Base-by-base conservation (phyloP, 53 echinoderm and acorn worm genomes). In the Paelopatides confundens region DNA sequence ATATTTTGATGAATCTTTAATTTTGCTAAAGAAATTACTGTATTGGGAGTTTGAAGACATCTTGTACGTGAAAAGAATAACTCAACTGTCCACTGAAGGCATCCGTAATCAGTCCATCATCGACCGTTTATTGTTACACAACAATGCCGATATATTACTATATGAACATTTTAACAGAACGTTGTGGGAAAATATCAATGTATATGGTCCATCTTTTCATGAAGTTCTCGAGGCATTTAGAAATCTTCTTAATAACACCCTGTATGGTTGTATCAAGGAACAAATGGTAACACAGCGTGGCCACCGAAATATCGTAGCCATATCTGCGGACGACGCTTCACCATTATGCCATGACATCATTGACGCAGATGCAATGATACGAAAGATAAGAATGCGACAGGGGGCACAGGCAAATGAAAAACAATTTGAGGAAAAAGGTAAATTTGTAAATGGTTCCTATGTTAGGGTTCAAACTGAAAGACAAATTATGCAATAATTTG, bases 1-100 rank as follows among this genome's bases (percentile, higher is more conserved):
- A 26, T 94, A 94, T 69, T 89, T 91, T 33, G 89, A 94, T 30
- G 94, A 94, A 82, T 94, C 94, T 5, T 49, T 93, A 17, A 33
- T 94, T 30, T 33, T 94, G 35, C 62, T 94, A 9, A 88, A 86
- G 67, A 79, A 71, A 65, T 9, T 85, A n/a, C 47, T 94, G 17
- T 91, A 91, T 62, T 94, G 94, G 94, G 81, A 77, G 18, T 88
- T 38, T 46, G 79, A 86, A 27, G 94, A 94, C 46, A 87, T 94
- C 26, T 1, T 94, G 10, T 94, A 91, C 74, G 70, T 94, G n/a
- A 62, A 88, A n/a, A 85, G 76, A 48, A 88, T 88, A 52, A 35
- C 27, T 14, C 88, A 91, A 67, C 86, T 81, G 31, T 35, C 77
- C 17, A 54, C 58, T 34, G 49, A 77, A 6, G 81, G 39, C 46